Evolutionary conservation across 2,113 vertebrate genomes (phyloP).

Genomic region (Paralichthys olivaceus): DNA sequence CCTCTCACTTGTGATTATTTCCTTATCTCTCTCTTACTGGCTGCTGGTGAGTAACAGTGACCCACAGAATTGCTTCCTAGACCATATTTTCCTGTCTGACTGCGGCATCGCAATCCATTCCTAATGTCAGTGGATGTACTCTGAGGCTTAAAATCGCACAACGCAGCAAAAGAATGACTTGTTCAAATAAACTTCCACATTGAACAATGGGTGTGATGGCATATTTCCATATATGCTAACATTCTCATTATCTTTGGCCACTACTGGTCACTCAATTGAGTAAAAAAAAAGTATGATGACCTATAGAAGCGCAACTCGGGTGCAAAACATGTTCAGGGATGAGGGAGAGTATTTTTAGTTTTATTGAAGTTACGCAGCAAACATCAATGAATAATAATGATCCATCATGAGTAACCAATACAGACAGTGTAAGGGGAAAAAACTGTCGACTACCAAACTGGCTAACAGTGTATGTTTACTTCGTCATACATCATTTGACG

Average conservation of each 20-base stretch:
- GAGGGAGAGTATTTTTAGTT: too few species aligned
- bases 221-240: not conserved
- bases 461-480: too few species aligned
- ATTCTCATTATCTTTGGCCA: not conserved
- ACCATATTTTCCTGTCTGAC: slow-evolving; percentile 67
- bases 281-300: not conserved
- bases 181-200: slow-evolving; percentile 34
- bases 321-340: too few species aligned
- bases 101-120: slow-evolving; percentile 51
- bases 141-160: slow-evolving; percentile 42
- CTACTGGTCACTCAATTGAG: not conserved
- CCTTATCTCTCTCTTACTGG: slow-evolving; percentile 74
- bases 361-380: too few species aligned
- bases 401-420: not conserved
- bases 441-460: too few species aligned
- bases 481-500: too few species aligned
- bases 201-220: slow-evolving; percentile 1
- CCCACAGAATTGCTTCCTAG: slow-evolving; percentile 67
- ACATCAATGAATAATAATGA: too few species aligned
- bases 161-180: slow-evolving; percentile 28
- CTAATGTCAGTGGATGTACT: slow-evolving; percentile 64
- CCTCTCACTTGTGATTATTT: slow-evolving; percentile 77
- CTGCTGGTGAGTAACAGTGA: slow-evolving; percentile 74
- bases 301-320: not conserved
- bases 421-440: too few species aligned